A percentile compares a stretch with the other conserved stretches of the same genome.
These are phyloP conservation scores for Paracentrotus lividus DNA, from an alignment of 53 echinoderm and acorn worm species.

Conservation along the genomic window DNA sequence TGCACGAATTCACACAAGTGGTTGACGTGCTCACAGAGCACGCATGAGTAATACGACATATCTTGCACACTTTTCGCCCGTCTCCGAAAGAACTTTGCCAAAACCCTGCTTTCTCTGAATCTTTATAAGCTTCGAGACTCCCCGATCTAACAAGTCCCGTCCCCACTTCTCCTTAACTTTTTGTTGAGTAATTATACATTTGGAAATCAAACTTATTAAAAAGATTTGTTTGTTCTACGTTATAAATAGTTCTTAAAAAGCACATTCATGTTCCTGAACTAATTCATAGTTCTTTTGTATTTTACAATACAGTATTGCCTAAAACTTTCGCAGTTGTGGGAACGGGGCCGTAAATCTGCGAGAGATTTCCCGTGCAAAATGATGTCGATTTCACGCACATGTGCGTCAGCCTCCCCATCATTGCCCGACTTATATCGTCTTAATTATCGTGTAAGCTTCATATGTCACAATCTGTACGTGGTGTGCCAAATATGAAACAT, in stretches of 20 bases:
- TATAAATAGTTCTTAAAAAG: not conserved
- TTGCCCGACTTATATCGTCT: conserved; percentile 5
- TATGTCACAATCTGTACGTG: not conserved
- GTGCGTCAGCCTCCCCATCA: conserved; percentile 7
- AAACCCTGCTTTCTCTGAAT: conserved; percentile 10
- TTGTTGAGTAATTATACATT: not conserved
- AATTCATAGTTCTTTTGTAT: not conserved
- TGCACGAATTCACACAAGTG: conserved; percentile 6
- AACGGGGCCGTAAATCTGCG: not conserved
- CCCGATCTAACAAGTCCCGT: not conserved
- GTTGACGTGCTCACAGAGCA: not conserved
- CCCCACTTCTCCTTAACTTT: not conserved
- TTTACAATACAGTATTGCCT: not conserved
- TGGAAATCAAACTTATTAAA: not conserved
- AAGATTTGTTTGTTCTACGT: not conserved
- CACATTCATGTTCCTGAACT: not conserved
- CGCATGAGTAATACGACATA: not conserved
- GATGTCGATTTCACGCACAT: conserved; percentile 5
- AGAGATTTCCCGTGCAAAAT: conserved; percentile 10
- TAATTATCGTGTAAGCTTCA: not conserved
- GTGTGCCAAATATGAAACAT: not conserved
- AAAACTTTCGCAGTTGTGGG: not conserved
- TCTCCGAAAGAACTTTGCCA: not conserved
- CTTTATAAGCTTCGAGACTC: not conserved
- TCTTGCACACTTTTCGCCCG: not conserved